Evolutionary conservation across 2,797 vertebrate genomes (phyloP), one percentile per base, ranked within the genome.

Genomic region (Heteromormyrus szaboi): DNA sequence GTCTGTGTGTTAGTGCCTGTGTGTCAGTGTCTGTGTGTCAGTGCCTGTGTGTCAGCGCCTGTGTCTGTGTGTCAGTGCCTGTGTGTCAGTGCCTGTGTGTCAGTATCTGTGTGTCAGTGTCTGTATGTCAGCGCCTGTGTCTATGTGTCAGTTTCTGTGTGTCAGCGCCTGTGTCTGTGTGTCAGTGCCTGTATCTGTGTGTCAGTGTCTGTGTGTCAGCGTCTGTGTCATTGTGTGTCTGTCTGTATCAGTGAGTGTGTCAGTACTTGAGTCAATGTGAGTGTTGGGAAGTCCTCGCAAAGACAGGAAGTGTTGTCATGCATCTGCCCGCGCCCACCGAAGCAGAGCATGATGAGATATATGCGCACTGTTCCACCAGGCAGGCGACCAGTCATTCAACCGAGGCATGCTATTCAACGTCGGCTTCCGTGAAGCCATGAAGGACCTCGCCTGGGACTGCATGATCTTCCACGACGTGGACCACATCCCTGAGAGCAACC

Each of bases 331-430:
- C 14, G 11, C 50, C 50, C 72, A 37, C 25, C 0, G 14, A 79
- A 79, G 29, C 72, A 0, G 25, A 44, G 37, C 72, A 53, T 11
- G 25, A 54, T 29, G 50, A 5, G 46, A 51, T 37, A 41, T 7
- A 12, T 14, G 17, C 1, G 3, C 50, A 17, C 50, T 54, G 46
- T 41, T 19, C 50, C 22, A 2, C 4, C 62, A 97, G 96, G 94
- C 94, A 54, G 96, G 96, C 83, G 95, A 93, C 90, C 95, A 97
- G 1, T 96, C 96, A 86, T 97, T 97, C 90, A 97, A 97, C 84
- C 95, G 96, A 90, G 96, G 96, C 91, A 97, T 97, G 96, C 96
- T 97, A 68, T 97, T 97, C 92, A 97, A 97, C 0, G 95, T 97
- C 37, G 96, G 96, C 85, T 97, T 96, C 93, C 93, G 91, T 92